Conservation (phyloP, 2,797 vertebrate genomes). For the Melanotaenia nigrans region DNA sequence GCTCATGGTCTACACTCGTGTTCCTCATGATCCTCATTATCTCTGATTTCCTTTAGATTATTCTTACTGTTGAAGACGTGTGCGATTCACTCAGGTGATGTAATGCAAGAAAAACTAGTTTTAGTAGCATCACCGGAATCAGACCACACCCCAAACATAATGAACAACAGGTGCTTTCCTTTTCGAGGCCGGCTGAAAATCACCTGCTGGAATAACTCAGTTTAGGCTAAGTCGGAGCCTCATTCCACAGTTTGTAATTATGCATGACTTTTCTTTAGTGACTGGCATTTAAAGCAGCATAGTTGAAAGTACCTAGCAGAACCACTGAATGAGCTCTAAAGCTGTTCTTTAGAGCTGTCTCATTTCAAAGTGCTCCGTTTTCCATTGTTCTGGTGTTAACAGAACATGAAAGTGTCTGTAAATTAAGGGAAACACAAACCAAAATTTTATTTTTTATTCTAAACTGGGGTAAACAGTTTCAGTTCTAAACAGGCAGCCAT, state of each 20-base stretch:
- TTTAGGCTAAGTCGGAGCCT: neutral
- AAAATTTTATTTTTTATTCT: neutral
- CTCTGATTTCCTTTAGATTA: neutral
- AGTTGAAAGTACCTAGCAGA: neutral
- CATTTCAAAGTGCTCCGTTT: too few relatives aligned
- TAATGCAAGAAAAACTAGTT: neutral
- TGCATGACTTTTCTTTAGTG: neutral
- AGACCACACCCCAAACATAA: neutral
- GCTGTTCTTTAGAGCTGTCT: too few relatives aligned
- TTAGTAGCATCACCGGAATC: neutral
- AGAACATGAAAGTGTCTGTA: neutral
- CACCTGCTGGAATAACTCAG: neutral
- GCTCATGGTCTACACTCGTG: neutral
- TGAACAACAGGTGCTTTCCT: neutral
- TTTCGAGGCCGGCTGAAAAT: slow-evolving; percentile 6
- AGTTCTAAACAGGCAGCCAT: neutral
- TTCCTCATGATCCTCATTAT: neutral
- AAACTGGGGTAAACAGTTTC: too few relatives aligned
- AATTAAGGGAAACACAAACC: neutral
- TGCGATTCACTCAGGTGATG: slow-evolving; percentile 9
- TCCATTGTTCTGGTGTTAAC: too few relatives aligned
- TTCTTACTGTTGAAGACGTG: neutral
- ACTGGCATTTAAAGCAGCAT: neutral
- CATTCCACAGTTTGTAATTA: slow-evolving; percentile 8
- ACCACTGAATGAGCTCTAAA: neutral